Evolutionary conservation across 2,113 vertebrate species (phyloP), one percentile per base, ranked within the genome.

Genomic region (Cyrtonyx montezumae): DNA sequence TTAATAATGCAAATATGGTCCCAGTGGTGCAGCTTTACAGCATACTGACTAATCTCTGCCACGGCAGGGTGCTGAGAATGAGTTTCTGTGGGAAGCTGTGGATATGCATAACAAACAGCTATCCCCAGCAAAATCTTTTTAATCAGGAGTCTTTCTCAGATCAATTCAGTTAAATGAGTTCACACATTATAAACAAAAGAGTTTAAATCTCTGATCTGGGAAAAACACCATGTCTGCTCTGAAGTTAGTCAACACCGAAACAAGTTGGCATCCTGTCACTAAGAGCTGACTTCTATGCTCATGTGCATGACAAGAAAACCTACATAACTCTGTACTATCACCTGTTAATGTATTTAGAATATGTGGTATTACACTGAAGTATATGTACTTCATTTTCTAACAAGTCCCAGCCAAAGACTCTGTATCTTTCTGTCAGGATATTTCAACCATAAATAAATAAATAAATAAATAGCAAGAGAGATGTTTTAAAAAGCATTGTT

Each of bases 1-100:
- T 93, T 89, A 95, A 92, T 91, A 95, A 95, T 93, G 93, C 81
- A 96, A 95, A 94, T 89, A 26, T 79, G 32, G 94, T 92, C 87
- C 79, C 93, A 95, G 87, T 89, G 89, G 91, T 79, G 78, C 75
- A 91, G 87, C 71, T 96, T 94, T 94, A 65, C 79, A 83, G 92
- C 68, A 59, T 92, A 89, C 93, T 85, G 89, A 84, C 87, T 96
- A 95, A 96, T 94, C 75, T 95, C 75, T 96, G 67, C 87, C 91
- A 92, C 91, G 92, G 94, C 89, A 74, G 92, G 94, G 77, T 63
- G 84, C 77, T 2, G 1, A 92, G 81, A 89, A 83, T 80, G 78
- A 94, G 61, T 94, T 94, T 89, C 78, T 87, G 59, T 89, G 71
- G 43, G 65, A 95, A 89, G 68, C 81, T 82, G 79, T 91, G 81